phyloP scores from a whole-genome alignment of 2,888 invertebrate genomes.

The Seladonia tumulorum region DNA sequence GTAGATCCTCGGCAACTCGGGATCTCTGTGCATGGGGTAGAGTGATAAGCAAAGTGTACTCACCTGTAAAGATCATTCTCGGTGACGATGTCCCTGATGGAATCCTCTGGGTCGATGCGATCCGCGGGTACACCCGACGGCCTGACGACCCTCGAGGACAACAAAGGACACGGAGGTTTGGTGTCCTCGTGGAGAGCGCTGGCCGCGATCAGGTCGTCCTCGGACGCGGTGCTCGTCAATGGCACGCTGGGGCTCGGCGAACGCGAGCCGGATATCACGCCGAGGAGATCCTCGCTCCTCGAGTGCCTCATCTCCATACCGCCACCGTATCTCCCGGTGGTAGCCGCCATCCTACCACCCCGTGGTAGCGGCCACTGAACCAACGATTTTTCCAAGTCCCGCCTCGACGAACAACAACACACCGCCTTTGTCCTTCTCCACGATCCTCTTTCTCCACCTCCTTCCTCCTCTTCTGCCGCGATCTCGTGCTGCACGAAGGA shows the following conservation, averaged over 20 bases:
- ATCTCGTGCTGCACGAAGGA: constrained; percentile 44
- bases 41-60: constrained; percentile 40
- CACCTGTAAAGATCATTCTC: constrained; percentile 88
- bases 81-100: constrained; percentile 87
- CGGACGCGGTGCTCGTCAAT: constrained; percentile 76
- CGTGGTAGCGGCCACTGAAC: constrained; percentile 1
- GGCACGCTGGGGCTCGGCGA: constrained; percentile 76
- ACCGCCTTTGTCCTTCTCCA: constrained; percentile 23
- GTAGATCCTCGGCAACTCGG: not conserved
- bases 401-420: constrained; percentile 6
- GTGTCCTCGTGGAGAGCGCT: constrained; percentile 75
- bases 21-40: not conserved
- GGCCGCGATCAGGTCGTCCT: constrained; percentile 81
- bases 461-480: constrained; percentile 33
- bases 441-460: not conserved
- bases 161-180: constrained; percentile 61
- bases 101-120: constrained; percentile 87
- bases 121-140: constrained; percentile 80
- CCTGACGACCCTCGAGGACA: constrained; percentile 74
- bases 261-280: constrained; percentile 71
- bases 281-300: constrained; percentile 81
- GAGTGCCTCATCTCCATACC: constrained; percentile 82
- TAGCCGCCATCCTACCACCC: constrained; percentile 39
- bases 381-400: constrained; percentile 43
- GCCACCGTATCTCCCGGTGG: constrained; percentile 72